phyloP scores from a whole-genome alignment of 2,888 invertebrate genomes.

The Sinopyrophorus schimmeli region DNA sequence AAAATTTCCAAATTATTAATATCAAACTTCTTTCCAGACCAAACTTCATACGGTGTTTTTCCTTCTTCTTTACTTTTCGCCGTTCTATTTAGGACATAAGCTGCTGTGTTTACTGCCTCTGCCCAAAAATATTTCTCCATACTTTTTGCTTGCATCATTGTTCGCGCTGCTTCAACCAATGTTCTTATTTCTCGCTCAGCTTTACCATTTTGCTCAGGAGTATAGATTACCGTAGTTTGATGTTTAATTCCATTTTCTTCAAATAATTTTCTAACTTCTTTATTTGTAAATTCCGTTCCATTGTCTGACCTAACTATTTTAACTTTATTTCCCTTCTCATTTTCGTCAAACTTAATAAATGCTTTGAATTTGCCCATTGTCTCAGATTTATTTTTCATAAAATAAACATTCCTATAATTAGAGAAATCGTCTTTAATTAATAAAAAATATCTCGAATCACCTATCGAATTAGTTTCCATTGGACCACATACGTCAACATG shows the following conservation, averaged over 20 bases:
- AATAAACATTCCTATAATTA: constrained; percentile 28
- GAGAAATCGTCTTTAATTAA: constrained; percentile 37
- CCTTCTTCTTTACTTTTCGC: background rate
- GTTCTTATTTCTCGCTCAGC: constrained; percentile 47
- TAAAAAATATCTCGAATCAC: constrained; percentile 10
- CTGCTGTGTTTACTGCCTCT: constrained; percentile 18
- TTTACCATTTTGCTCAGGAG: constrained; percentile 49
- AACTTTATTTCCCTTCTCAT: constrained; percentile 37
- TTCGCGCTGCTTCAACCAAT: constrained; percentile 44
- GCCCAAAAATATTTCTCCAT: constrained; percentile 42
- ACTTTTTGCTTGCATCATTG: constrained; percentile 37
- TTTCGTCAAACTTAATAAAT: constrained; percentile 37
- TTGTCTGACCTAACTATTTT: constrained; percentile 40
- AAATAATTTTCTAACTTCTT: constrained; percentile 34
- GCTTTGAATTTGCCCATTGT: constrained; percentile 28
- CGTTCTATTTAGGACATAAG: constrained; percentile 8
- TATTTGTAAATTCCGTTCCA: constrained; percentile 42
- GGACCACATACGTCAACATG: background rate
- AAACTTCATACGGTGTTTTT: constrained; percentile 4
- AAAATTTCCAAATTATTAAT: background rate
- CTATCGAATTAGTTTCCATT: background rate
- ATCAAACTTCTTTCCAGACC: background rate
- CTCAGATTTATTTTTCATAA: constrained; percentile 37
- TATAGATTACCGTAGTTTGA: constrained; percentile 42
- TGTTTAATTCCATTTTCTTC: constrained; percentile 38